Conservation (phyloP, 2,888 invertebrate genomes). For the Leptinotarsa rubiginosa region DNA sequence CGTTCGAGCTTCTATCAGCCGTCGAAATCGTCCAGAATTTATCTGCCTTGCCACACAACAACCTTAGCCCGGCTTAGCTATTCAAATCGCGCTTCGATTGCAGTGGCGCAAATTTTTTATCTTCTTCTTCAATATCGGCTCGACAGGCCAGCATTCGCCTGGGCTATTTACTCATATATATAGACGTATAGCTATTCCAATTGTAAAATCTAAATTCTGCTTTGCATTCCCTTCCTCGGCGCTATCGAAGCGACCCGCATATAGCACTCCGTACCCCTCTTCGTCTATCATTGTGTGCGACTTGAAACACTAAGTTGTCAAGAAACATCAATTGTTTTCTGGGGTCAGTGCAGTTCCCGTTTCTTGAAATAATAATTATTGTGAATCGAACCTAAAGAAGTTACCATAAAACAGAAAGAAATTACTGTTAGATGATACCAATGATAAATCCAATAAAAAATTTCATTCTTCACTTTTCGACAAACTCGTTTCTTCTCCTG, state of each 20-base stretch:
- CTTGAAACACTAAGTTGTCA: constrained; percentile 14
- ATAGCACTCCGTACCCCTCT: constrained; percentile 9
- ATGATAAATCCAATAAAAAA: too few species aligned
- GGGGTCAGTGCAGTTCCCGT: constrained; percentile 1
- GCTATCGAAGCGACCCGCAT: constrained; percentile 31
- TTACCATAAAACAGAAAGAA: too few species aligned
- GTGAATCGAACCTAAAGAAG: too few species aligned
- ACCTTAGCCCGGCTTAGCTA: constrained; percentile 67
- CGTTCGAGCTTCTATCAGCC: constrained; percentile 61
- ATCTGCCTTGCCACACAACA: constrained; percentile 64
- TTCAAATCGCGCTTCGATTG: constrained; percentile 68
- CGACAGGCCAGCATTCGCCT: constrained; percentile 52
- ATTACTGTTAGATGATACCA: too few species aligned
- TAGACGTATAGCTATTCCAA: constrained; percentile 66
- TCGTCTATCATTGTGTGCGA: constrained; percentile 20
- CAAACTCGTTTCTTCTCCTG: too few species aligned
- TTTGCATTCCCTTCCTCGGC: constrained; percentile 64
- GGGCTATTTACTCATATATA: constrained; percentile 62
- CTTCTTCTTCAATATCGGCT: constrained; percentile 53
- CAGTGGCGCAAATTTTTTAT: constrained; percentile 64
- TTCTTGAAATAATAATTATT: neutral
- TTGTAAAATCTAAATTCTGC: constrained; percentile 67
- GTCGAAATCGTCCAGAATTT: constrained; percentile 60
- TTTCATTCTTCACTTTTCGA: too few species aligned
- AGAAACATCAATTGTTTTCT: neutral